phyloP scores from a whole-genome alignment of 2,888 invertebrate genomes.

The Thyatira batis region DNA sequence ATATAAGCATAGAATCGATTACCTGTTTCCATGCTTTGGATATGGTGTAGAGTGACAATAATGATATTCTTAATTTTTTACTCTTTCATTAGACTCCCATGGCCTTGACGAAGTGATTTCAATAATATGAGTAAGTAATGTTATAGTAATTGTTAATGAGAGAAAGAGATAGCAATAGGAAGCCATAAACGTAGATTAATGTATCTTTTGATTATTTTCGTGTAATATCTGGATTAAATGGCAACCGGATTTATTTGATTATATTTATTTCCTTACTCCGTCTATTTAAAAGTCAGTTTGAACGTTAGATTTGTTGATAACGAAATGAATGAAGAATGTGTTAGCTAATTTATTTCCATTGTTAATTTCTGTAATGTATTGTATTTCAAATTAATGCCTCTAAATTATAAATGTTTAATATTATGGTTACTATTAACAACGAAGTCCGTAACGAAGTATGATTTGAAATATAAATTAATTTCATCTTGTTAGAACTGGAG shows the following conservation, averaged over 20 bases:
- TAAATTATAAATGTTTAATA: too few species aligned
- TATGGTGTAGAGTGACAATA: background rate
- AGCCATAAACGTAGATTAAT: constrained; percentile 40
- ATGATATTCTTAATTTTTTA: background rate
- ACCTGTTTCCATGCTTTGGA: background rate
- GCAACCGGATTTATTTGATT: constrained; percentile 5
- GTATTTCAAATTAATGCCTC: too few species aligned
- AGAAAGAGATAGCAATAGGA: constrained; percentile 53
- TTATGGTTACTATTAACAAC: too few species aligned
- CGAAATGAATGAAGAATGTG: background rate
- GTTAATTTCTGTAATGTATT: background rate
- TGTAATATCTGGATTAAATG: constrained; percentile 23
- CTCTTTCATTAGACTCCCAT: constrained; percentile 20
- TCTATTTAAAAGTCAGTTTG: too few species aligned
- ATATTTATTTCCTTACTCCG: background rate
- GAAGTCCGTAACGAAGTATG: too few species aligned
- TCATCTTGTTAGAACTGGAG: too few species aligned
- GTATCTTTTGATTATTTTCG: constrained; percentile 19
- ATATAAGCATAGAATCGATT: background rate
- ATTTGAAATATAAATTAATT: too few species aligned
- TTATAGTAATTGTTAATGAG: constrained; percentile 12
- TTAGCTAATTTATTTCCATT: too few species aligned
- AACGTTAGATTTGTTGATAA: background rate
- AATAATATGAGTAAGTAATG: constrained; percentile 14
- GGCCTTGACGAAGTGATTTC: constrained; percentile 30